A percentile compares a stretch with the other conserved stretches of the same genome.
phyloP scores from a whole-genome alignment of 2,113 vertebrate species.

The Procavia capensis region DNA sequence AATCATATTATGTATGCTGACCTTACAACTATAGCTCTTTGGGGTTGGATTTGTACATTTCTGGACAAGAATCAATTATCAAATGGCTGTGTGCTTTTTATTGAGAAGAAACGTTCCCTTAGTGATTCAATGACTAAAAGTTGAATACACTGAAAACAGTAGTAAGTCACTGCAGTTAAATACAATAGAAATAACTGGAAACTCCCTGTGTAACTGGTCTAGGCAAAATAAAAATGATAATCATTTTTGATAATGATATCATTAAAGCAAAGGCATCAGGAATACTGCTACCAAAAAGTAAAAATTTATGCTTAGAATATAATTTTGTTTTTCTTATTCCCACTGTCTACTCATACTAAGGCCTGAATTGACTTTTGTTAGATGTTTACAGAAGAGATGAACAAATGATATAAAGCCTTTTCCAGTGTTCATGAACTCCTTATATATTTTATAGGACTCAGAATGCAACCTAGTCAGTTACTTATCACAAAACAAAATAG shows the following conservation, averaged over 20 bases:
- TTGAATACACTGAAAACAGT: conserved; percentile 1
- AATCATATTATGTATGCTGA: background rate
- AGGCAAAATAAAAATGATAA: conserved; percentile 35
- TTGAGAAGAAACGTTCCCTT: conserved; percentile 21
- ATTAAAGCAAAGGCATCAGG: background rate
- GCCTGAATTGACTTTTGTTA: background rate
- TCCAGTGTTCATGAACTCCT: background rate
- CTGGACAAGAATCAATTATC: conserved; percentile 19
- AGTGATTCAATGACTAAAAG: background rate
- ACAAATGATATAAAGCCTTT: background rate
- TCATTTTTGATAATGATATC: conserved; percentile 30
- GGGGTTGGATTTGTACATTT: background rate
- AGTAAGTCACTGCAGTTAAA: conserved; percentile 32
- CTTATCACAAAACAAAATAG: background rate
- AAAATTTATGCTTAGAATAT: conserved; percentile 22
- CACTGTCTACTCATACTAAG: background rate
- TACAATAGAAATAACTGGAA: background rate
- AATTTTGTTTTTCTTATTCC: conserved; percentile 40
- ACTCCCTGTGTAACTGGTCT: background rate
- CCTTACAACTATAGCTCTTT: background rate
- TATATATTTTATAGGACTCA: conserved; percentile 28
- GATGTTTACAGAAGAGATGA: background rate
- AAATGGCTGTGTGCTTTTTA: background rate
- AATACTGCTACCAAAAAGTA: conserved; percentile 20
- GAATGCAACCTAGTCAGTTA: background rate